Evolutionary conservation across 1,140 invertebrate genomes (phyloP), one percentile per base, ranked within the genome.

Genomic region (Brachionus koreanus): DNA sequence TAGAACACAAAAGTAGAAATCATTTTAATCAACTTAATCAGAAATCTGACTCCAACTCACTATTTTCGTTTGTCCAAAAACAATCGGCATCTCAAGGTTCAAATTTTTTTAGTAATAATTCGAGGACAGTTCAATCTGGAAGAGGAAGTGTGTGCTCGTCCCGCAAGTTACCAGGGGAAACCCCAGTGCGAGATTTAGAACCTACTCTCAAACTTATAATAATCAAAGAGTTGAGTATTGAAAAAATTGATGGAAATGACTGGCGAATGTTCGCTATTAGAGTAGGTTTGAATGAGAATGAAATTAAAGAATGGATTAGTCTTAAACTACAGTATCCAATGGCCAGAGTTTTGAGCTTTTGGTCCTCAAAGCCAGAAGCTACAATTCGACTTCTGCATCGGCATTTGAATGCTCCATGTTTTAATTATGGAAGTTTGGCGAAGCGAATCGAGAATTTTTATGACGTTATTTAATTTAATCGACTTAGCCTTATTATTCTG

Each of bases 391-490:
- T 88, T 83, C 84, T 88, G 23, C 87, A 88, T 75, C 83, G 87
- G 65, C 87, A 88, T 83, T 83, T 88, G 6, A 85, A 86, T 16
- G 87, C 87, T 16, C 87, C 87, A 7, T 86, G 87, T 83, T 84
- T 88, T 84, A 85, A 83, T 42, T 85, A 83, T 77, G 83, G 85
- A 25, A 63, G 87, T 6, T 85, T 87, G 39, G 87, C 86, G 29
- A 87, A 87, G 84, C 83, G 86, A 74, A 84, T 88, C 37, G 84
- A 84, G 83, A 86, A 88, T 83, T 87, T 86, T 83, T 88, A 88
- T 83, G 81, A 86, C 65, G 87, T 88, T 13, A 86, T 87, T 67
- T 88, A 75, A 79, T 13, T 61, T 77, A 57, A 52, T 9, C 3
- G 25, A 12, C n/a, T n/a, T 19, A 63, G 29, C 29, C 29, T 65